Conservation (phyloP, 1,140 invertebrate species). For the Psilanteris sp. region DNA sequence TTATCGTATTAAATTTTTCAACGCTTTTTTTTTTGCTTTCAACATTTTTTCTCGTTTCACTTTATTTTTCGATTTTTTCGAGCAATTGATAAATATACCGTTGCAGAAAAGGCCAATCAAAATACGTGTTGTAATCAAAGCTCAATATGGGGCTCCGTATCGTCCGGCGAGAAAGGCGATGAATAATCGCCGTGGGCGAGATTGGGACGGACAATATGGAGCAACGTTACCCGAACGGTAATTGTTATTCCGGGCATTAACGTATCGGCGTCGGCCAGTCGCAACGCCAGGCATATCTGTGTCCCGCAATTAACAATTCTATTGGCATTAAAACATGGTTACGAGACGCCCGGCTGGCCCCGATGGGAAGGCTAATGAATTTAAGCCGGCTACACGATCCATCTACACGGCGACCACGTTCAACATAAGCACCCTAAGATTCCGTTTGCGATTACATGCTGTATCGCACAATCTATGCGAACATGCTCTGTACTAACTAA, state of each 20-base stretch:
- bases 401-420: slow-evolving; percentile 44
- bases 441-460: slow-evolving; percentile 45
- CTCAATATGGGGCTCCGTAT: slow-evolving; percentile 13
- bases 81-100: slow-evolving; percentile 49
- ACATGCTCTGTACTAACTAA: slow-evolving; percentile 25
- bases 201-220: slow-evolving; percentile 58
- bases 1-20: neutral
- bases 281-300: slow-evolving; percentile 29
- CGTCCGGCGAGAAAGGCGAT: slow-evolving; percentile 40
- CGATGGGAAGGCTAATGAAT: slow-evolving; percentile 71
- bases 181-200: slow-evolving; percentile 45
- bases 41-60: no score
- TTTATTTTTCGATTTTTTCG: no score
- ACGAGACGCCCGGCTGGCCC: slow-evolving; percentile 43
- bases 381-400: slow-evolving; percentile 66
- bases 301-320: slow-evolving; percentile 61
- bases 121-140: slow-evolving; percentile 40
- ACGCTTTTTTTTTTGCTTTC: neutral
- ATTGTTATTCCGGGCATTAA: slow-evolving; percentile 61
- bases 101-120: slow-evolving; percentile 39
- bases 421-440: slow-evolving; percentile 51
- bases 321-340: slow-evolving; percentile 63
- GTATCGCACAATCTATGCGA: slow-evolving; percentile 47
- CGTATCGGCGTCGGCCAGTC: slow-evolving; percentile 42
- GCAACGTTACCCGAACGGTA: slow-evolving; percentile 53